Evolutionary conservation across 2,113 vertebrate species (phyloP).

Genomic region (Edolisoma coerulescens): DNA sequence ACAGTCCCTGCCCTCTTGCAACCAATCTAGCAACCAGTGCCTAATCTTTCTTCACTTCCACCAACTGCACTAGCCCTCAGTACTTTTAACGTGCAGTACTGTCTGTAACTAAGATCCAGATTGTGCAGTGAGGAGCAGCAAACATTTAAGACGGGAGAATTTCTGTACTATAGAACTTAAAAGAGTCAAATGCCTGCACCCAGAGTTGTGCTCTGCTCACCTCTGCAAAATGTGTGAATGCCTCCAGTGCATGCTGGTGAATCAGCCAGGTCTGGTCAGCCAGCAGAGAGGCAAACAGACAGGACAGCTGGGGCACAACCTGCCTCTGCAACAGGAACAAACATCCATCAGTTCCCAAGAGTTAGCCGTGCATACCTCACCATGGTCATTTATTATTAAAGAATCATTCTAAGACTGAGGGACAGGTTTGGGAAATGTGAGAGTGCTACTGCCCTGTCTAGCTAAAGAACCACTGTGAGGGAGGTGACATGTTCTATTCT

Average conservation of each 20-base stretch:
- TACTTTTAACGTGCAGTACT: not conserved
- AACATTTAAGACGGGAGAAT: not conserved
- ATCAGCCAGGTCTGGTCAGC: conserved; percentile 80
- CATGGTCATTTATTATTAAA: not conserved
- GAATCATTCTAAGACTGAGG: not conserved
- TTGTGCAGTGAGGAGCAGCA: not conserved
- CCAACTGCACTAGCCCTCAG: not conserved
- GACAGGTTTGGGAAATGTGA: not conserved
- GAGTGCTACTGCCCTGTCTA: not conserved
- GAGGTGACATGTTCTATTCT: not conserved
- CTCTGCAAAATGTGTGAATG: conserved; percentile 91
- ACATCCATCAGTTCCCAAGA: not conserved
- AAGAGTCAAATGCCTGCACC: not conserved
- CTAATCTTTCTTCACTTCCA: not conserved
- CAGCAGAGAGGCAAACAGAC: conserved; percentile 81
- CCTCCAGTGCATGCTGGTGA: conserved; percentile 86
- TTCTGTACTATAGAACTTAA: not conserved
- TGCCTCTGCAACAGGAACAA: conserved; percentile 73
- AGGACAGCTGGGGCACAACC: conserved; percentile 78
- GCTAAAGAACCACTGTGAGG: not conserved
- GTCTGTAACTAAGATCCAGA: not conserved
- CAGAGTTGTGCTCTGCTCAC: conserved; percentile 54
- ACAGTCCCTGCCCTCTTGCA: not conserved
- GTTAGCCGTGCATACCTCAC: not conserved
- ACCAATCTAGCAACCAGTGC: not conserved